phyloP scores from a whole-genome alignment of 2,113 vertebrate genomes.

The Hippocampus mohnikei region DNA sequence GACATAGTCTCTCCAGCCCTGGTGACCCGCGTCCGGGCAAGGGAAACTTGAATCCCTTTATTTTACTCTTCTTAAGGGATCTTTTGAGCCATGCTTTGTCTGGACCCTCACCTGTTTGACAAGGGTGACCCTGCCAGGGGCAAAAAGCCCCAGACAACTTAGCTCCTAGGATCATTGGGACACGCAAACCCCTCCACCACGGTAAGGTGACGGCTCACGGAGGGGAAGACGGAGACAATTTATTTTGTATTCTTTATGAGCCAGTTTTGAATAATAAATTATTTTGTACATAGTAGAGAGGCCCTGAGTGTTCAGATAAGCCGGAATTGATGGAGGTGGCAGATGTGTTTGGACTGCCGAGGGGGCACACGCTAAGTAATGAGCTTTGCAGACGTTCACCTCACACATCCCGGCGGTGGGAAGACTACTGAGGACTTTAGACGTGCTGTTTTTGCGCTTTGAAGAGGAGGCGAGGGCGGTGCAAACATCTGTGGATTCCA shows the following conservation, averaged over 20 bases:
- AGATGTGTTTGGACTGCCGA: slow-evolving; percentile 40
- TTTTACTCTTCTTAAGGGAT: too few species aligned
- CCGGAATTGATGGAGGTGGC: slow-evolving; percentile 32
- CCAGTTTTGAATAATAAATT: slow-evolving; percentile 59
- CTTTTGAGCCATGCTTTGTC: too few species aligned
- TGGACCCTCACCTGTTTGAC: too few species aligned
- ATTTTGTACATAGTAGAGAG: slow-evolving; percentile 47
- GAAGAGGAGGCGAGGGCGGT: slow-evolving; percentile 29
- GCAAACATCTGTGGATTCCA: slow-evolving; percentile 65
- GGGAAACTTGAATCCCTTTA: too few species aligned
- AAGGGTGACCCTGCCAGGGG: too few species aligned
- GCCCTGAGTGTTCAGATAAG: slow-evolving; percentile 15
- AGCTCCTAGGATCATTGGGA: too few species aligned
- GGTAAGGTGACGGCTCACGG: too few species aligned
- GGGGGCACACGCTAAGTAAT: slow-evolving; percentile 41
- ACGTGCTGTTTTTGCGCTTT: slow-evolving; percentile 37
- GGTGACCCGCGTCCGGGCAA: too few species aligned
- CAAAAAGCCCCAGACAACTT: too few species aligned
- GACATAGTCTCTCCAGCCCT: too few species aligned
- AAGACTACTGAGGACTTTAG: slow-evolving; percentile 43
- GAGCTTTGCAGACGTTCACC: slow-evolving; percentile 61
- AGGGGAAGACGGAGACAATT: not conserved
- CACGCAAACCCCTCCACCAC: too few species aligned
- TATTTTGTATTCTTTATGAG: slow-evolving; percentile 24
- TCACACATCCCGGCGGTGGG: slow-evolving; percentile 48